These are phyloP conservation scores for Silurus glanis DNA, from an alignment of 2,113 vertebrate genomes.

Conservation along the genomic window DNA sequence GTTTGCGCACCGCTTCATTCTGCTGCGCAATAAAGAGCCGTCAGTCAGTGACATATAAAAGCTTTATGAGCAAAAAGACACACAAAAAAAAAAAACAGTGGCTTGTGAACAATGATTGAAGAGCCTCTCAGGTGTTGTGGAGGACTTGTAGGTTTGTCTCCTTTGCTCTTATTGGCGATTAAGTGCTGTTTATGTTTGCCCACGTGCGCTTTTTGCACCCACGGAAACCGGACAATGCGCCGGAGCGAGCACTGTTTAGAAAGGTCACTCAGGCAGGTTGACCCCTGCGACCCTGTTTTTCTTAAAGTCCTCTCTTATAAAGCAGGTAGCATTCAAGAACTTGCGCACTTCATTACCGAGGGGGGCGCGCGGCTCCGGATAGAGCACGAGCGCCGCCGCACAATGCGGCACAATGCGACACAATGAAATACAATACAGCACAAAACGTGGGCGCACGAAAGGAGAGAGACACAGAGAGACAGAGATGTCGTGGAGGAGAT, in stretches of 20 bases:
- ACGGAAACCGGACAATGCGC: conserved; percentile 13
- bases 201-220: conserved; percentile 33
- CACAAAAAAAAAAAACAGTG: neutral
- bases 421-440: conserved; percentile 46
- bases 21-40: neutral
- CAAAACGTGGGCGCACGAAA: conserved; percentile 31
- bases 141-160: neutral
- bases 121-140: conserved; percentile 19
- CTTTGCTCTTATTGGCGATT: conserved; percentile 2
- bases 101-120: neutral
- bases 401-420: neutral
- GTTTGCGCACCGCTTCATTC: conserved; percentile 3
- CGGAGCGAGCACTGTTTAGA: conserved; percentile 44
- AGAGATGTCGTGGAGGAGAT: neutral
- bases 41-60: neutral
- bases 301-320: conserved; percentile 46
- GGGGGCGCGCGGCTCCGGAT: neutral
- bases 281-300: conserved; percentile 41
- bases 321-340: conserved; percentile 54
- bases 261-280: conserved; percentile 41
- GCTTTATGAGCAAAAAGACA: neutral
- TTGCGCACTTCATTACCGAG: conserved; percentile 33
- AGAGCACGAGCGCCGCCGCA: conserved; percentile 30
- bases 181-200: conserved; percentile 23
- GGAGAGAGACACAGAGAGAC: neutral